phyloP scores from a whole-genome alignment of 2,888 invertebrate species.

The Laothoe populi region DNA sequence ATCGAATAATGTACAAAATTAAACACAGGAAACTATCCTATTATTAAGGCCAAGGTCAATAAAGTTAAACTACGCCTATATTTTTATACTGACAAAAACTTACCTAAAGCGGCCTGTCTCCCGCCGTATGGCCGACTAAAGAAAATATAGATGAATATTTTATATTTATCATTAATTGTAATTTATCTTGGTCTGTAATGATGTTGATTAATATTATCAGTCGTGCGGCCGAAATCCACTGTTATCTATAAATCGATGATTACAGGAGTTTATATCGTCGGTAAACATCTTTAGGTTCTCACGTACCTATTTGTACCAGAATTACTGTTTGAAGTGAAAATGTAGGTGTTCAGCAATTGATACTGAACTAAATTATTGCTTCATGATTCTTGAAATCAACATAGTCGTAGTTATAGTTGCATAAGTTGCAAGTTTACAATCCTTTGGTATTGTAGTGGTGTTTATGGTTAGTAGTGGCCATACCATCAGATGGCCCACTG shows the following conservation, averaged over 20 bases:
- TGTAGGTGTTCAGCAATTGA: too few species aligned
- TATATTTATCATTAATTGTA: constrained; percentile 61
- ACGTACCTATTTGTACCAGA: neutral
- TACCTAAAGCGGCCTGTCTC: constrained; percentile 64
- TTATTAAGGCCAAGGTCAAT: neutral
- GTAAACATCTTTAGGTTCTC: neutral
- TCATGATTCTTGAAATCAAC: too few species aligned
- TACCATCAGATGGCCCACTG: too few species aligned
- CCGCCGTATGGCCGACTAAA: constrained; percentile 61
- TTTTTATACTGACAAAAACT: constrained; percentile 41
- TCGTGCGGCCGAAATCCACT: constrained; percentile 44
- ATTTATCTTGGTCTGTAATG: constrained; percentile 42
- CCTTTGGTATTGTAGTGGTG: too few species aligned
- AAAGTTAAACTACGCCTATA: neutral
- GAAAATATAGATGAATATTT: constrained; percentile 46
- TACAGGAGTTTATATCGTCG: constrained; percentile 33
- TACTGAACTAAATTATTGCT: too few species aligned
- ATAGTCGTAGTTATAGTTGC: too few species aligned
- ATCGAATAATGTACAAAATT: too few species aligned
- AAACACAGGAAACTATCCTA: too few species aligned
- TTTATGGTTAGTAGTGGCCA: too few species aligned
- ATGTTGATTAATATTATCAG: constrained; percentile 50
- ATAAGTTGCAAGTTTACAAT: too few species aligned
- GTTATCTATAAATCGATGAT: constrained; percentile 40
- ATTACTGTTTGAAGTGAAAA: neutral